Conservation (phyloP, 35 echinoderm and acorn worm species). For the Acanthaster planci region DNA sequence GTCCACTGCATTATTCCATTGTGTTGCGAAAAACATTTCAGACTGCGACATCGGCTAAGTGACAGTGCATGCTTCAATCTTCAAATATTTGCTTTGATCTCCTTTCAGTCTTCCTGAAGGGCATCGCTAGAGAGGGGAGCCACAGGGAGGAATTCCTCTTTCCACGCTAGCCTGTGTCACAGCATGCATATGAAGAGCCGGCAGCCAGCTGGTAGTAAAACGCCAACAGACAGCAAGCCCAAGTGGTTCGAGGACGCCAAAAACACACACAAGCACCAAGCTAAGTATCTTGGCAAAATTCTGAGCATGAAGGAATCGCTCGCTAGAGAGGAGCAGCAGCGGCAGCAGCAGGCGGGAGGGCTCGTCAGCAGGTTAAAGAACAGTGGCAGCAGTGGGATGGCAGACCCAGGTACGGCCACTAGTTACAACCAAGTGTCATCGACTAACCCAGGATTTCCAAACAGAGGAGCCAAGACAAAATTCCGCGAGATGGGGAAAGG, state of each 20-base stretch:
- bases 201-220: neutral
- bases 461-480: conserved; percentile 20
- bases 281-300: conserved; percentile 48
- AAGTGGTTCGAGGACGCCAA: conserved; percentile 48
- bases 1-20: too few species aligned
- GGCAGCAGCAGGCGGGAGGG: neutral
- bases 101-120: neutral
- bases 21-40: too few species aligned
- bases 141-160: neutral
- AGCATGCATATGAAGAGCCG: conserved; percentile 17
- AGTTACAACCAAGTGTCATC: neutral
- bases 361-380: too few species aligned
- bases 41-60: neutral
- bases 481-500: neutral
- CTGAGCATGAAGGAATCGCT: conserved; percentile 46
- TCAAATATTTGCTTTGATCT: neutral
- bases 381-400: neutral
- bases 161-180: neutral
- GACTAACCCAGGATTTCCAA: neutral
- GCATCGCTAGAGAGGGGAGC: neutral
- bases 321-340: conserved; percentile 33
- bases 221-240: conserved; percentile 9
- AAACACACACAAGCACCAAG: conserved; percentile 39
- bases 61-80: neutral
- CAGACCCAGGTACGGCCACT: neutral